phyloP scores from a whole-genome alignment of 2,888 invertebrate genomes.

The Tetropium fuscum region DNA sequence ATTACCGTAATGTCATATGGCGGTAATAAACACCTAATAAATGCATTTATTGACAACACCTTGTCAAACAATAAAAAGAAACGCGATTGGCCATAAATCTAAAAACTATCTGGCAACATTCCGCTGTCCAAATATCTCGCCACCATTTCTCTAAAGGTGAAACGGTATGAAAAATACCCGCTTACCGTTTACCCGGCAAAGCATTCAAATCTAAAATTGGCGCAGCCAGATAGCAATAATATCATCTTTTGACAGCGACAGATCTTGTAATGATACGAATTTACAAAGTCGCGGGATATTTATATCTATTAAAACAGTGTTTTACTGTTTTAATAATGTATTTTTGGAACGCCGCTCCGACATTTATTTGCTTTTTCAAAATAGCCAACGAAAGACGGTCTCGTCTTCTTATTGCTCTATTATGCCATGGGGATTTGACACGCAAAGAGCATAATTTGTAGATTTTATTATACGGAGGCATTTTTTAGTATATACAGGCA shows the following conservation, averaged over 20 bases:
- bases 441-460: conserved; percentile 31
- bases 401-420: conserved; percentile 27
- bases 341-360: conserved; percentile 42
- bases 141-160: too few species aligned
- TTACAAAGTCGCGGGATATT: conserved; percentile 56
- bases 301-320: conserved; percentile 59
- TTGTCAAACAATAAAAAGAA: too few species aligned
- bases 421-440: conserved; percentile 21
- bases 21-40: too few species aligned
- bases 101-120: too few species aligned
- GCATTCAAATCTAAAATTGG: conserved; percentile 20
- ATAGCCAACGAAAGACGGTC: conserved; percentile 54
- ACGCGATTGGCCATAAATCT: too few species aligned
- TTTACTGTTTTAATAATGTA: conserved; percentile 48
- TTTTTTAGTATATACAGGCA: conserved; percentile 9
- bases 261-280: conserved; percentile 57
- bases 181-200: neutral
- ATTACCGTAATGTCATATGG: too few species aligned
- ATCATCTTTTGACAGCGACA: conserved; percentile 51
- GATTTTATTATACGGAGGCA: conserved; percentile 19
- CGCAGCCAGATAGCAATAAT: conserved; percentile 33
- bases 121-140: too few species aligned
- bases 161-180: too few species aligned
- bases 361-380: conserved; percentile 53
- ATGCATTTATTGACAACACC: too few species aligned